Base-by-base conservation (phyloP, 2,797 vertebrate species). In the Sebastes hubbsi region DNA sequence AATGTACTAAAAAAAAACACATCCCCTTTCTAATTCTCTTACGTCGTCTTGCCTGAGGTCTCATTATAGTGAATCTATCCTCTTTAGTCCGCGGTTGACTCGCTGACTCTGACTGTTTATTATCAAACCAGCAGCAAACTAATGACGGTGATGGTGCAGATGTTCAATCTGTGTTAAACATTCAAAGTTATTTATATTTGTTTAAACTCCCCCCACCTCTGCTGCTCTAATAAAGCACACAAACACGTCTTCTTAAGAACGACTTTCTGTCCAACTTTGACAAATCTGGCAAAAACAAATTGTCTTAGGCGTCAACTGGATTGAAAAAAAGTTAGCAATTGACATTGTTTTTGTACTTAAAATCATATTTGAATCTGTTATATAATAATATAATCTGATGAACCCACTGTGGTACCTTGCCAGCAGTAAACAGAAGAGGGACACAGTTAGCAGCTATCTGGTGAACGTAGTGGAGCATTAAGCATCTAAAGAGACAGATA, bases 51-150 rank as follows among this genome's bases (percentile, higher is more conserved):
- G 59, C 73, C 66, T 30, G 67, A 70, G 59, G 73, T 75, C 63
- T 87, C 25, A 81, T 85, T 82, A 78, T 61, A 82, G 63, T 38
- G 60, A 75, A 63, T 69, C 52, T 16, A 60, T 61, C 84, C 46
- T 68, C 75, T 86, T 88, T 89, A 83, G 69, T 77, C 72, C 63
- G 68, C 2, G 10, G 70, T 8, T 59, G 55, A 75, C 29, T 77
- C 32, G 3, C n/a, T 74, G 55, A 74, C 38, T 42, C 38, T 42
- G 38, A 42, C 38, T 42, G 25, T 72, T 79, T 69, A 63, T 42
- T 24, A 63, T 67, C 9, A 55, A 66, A 58, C 24, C 61, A 32
- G 61, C 42, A 29, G 67, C 6, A 4, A 62, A 75, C 38, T 72
- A 82, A 78, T 27, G 9, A 46, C 0, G 42, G 6, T 46, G 42